phyloP scores from a whole-genome alignment of 2,797 vertebrate genomes.

The Clarias fuscus region DNA sequence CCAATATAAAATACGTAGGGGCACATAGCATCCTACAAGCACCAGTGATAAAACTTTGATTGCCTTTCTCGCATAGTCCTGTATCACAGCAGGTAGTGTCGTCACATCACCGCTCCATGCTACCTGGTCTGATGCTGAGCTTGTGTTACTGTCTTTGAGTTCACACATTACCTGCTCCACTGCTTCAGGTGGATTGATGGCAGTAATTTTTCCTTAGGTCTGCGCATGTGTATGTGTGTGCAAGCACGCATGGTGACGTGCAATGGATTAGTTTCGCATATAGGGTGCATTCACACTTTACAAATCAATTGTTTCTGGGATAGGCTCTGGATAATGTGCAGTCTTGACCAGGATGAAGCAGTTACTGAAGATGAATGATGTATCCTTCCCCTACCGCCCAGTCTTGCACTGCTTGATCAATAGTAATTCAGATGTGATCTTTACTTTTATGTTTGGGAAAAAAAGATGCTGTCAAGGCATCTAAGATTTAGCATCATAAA shows the following conservation, averaged over 20 bases:
- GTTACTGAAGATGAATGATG: background rate
- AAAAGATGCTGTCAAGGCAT: background rate
- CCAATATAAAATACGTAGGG: background rate
- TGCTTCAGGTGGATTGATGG: background rate
- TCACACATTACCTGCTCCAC: background rate
- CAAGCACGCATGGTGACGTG: background rate
- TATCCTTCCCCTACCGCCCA: background rate
- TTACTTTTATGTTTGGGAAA: background rate
- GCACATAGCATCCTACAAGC: background rate
- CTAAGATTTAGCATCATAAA: background rate
- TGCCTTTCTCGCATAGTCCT: background rate
- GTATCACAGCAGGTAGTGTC: background rate
- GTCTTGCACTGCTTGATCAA: background rate
- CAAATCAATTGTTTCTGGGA: background rate
- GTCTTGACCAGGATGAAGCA: background rate
- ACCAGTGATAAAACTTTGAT: background rate
- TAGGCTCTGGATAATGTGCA: background rate
- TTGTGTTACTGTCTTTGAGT: conserved; percentile 4
- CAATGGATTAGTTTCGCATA: background rate
- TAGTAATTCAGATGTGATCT: background rate
- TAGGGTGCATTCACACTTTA: background rate
- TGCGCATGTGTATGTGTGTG: background rate
- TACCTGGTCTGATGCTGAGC: background rate
- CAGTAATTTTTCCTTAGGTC: background rate
- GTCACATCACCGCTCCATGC: background rate